Conservation (phyloP, 2,888 invertebrate genomes). For the Eledone cirrhosa region DNA sequence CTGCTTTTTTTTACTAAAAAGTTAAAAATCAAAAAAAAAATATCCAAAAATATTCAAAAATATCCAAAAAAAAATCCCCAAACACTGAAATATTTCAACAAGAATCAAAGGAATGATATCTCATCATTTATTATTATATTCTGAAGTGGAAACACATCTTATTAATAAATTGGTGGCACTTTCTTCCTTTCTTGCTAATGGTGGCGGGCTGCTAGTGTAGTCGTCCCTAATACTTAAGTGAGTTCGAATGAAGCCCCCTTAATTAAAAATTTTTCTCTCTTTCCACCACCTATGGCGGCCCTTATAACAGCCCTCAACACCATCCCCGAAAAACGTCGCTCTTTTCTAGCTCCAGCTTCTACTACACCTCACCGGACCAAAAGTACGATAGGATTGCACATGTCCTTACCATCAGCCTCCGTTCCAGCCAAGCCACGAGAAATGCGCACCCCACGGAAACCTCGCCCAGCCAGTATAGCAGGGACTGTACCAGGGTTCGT, state of each 20-base stretch:
- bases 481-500: conserved; percentile 58
- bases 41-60: too few relatives aligned
- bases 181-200: conserved; percentile 4
- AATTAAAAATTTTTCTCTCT: conserved; percentile 31
- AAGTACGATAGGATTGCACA: conserved; percentile 46
- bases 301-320: conserved; percentile 53
- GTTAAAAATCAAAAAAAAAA: too few relatives aligned
- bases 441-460: conserved; percentile 51
- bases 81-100: too few relatives aligned
- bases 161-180: too few relatives aligned
- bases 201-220: conserved; percentile 29
- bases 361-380: conserved; percentile 48
- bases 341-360: conserved; percentile 56
- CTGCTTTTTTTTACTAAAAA: too few relatives aligned
- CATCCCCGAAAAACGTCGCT: conserved; percentile 59
- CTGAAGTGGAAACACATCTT: too few relatives aligned
- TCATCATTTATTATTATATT: too few relatives aligned
- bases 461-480: conserved; percentile 58
- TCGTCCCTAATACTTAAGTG: neutral
- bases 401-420: conserved; percentile 34
- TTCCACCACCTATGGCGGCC: conserved; percentile 28
- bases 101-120: too few relatives aligned
- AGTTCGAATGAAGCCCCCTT: conserved; percentile 4
- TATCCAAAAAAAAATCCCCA: too few relatives aligned
- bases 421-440: conserved; percentile 49